These are phyloP conservation scores for Cettia cetti DNA, from an alignment of 2,113 vertebrate species.

Conservation along the genomic window DNA sequence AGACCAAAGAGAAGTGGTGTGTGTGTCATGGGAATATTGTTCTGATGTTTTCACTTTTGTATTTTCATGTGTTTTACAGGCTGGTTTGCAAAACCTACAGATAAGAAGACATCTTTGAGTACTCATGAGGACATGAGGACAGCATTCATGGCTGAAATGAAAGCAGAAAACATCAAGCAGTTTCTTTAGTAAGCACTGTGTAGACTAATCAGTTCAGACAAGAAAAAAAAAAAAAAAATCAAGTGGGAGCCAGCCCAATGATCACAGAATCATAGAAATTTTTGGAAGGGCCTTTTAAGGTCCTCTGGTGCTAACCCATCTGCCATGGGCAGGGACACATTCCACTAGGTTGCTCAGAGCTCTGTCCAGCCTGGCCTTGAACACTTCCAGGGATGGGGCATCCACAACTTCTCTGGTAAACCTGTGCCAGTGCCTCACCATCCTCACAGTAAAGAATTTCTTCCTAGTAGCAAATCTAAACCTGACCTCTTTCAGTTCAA, in stretches of 20 bases:
- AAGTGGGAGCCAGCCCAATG: background rate
- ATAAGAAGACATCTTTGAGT: background rate
- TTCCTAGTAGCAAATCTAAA: background rate
- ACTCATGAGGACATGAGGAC: constrained; percentile 61
- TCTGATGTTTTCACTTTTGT: background rate
- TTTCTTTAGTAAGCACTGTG: constrained; percentile 82
- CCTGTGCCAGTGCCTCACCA: background rate
- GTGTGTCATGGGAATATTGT: background rate
- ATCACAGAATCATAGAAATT: background rate
- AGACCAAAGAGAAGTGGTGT: background rate
- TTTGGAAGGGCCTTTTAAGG: background rate
- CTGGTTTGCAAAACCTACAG: constrained; percentile 82
- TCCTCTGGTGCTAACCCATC: background rate
- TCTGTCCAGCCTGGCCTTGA: background rate
- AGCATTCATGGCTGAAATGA: constrained; percentile 85
- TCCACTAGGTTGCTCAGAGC: background rate
- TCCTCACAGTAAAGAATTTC: background rate
- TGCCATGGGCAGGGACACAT: background rate
- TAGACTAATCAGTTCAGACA: background rate
- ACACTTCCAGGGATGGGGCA: background rate
- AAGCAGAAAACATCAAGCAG: constrained; percentile 83
- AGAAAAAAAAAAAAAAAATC: background rate
- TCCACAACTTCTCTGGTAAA: background rate
- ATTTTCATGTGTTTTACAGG: constrained; percentile 72
- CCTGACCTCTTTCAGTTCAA: background rate